Evolutionary conservation across 2,888 invertebrate species (phyloP).

Genomic region (Drosophila cognata): DNA sequence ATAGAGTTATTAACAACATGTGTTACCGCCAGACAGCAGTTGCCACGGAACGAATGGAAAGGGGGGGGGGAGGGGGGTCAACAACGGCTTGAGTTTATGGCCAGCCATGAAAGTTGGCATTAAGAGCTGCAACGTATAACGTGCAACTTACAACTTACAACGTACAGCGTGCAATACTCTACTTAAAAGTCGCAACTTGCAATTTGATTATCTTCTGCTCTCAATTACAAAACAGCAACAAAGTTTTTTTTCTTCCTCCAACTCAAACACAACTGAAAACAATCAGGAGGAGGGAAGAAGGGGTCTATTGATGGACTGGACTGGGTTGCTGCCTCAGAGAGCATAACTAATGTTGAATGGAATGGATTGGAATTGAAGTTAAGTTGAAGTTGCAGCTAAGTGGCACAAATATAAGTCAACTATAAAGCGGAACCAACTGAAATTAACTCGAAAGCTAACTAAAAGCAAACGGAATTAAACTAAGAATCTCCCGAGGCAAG

Average conservation of each 20-base stretch:
- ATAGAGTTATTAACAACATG: constrained; percentile 73
- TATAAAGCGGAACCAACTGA: constrained; percentile 35
- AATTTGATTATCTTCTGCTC: constrained; percentile 59
- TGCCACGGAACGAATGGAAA: not conserved
- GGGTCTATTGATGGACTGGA: constrained; percentile 24
- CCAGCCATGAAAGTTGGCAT: constrained; percentile 21
- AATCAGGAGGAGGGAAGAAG: not conserved
- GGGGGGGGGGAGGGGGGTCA: not conserved
- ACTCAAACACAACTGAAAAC: constrained; percentile 46
- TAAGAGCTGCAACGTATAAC: constrained; percentile 26
- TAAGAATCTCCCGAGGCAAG: not conserved
- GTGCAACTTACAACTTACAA: constrained; percentile 32
- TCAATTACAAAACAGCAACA: constrained; percentile 49
- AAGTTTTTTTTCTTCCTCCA: constrained; percentile 27
- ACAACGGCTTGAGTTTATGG: constrained; percentile 50
- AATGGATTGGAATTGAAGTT: constrained; percentile 13
- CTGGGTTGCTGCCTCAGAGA: constrained; percentile 28
- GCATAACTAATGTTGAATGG: constrained; percentile 38
- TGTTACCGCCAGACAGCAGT: constrained; percentile 44
- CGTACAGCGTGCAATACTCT: constrained; percentile 30
- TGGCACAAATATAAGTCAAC: constrained; percentile 42
- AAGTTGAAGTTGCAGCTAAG: constrained; percentile 39
- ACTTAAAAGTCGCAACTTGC: constrained; percentile 34
- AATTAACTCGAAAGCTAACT: constrained; percentile 18
- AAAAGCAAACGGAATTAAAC: constrained; percentile 23